phyloP scores from a whole-genome alignment of 2,797 vertebrate genomes.

The Chloroceryle amazona region DNA sequence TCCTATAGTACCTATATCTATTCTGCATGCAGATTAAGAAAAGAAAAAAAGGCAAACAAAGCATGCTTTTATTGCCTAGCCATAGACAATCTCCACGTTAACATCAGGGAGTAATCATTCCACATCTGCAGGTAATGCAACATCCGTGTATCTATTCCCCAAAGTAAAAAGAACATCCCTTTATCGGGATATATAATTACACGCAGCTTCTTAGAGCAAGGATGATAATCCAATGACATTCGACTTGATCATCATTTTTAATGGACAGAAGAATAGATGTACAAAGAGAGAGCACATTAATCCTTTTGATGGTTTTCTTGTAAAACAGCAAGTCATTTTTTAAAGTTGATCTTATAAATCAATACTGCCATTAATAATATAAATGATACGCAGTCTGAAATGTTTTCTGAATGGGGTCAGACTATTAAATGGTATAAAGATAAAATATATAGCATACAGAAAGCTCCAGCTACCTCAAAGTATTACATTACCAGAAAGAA shows the following conservation, averaged over 20 bases:
- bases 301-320: constrained; percentile 37
- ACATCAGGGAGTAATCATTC: constrained; percentile 1
- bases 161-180: not conserved
- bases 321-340: constrained; percentile 43
- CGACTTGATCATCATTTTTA: not conserved
- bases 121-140: constrained; percentile 37
- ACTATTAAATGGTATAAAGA: not conserved
- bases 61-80: not conserved
- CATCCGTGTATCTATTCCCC: constrained; percentile 14
- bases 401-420: constrained; percentile 33
- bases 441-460: not conserved
- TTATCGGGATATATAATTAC: not conserved
- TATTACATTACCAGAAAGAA: constrained; percentile 4
- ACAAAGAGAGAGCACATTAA: constrained; percentile 17
- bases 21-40: constrained; percentile 15
- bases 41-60: not conserved
- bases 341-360: constrained; percentile 28
- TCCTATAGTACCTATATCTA: not conserved
- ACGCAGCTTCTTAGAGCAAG: not conserved
- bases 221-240: not conserved
- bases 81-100: not conserved
- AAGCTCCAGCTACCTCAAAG: constrained; percentile 1
- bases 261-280: not conserved
- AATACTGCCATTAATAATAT: constrained; percentile 24
- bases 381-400: not conserved